phyloP scores from a whole-genome alignment of 2,888 invertebrate genomes.

The Catonia carolina region DNA sequence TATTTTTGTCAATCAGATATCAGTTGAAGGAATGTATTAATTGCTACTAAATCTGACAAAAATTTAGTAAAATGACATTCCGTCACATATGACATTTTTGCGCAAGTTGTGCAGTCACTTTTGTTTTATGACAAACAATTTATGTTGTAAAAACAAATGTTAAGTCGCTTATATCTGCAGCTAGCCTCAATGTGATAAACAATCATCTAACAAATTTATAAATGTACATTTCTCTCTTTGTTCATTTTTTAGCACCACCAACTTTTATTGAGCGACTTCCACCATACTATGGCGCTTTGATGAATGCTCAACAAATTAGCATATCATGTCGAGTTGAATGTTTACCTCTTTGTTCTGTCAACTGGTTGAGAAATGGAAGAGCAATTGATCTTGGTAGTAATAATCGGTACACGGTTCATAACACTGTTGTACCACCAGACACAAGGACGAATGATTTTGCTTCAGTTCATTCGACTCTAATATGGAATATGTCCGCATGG shows the following conservation, averaged over 20 bases:
- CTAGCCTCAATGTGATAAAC: no score
- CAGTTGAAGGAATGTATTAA: no score
- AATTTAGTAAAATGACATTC: no score
- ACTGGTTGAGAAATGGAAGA: constrained; percentile 75
- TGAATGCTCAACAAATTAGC: constrained; percentile 57
- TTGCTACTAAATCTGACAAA: no score
- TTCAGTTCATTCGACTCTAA: constrained; percentile 57
- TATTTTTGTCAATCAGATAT: no score
- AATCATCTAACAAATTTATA: no score
- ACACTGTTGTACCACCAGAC: constrained; percentile 62
- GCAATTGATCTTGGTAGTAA: constrained; percentile 50
- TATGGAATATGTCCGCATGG: constrained; percentile 85
- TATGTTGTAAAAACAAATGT: no score
- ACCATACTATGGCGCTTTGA: constrained; percentile 63
- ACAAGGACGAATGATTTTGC: constrained; percentile 71
- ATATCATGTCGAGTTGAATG: constrained; percentile 86
- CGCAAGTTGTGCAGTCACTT: no score
- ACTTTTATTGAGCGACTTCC: constrained; percentile 77
- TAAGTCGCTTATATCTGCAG: no score
- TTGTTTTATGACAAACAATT: no score
- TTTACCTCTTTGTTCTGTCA: constrained; percentile 74
- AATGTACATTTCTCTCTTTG: no score
- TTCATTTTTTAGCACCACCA: constrained; percentile 65
- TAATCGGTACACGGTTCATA: constrained; percentile 56
- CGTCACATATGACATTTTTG: no score